These are phyloP conservation scores for Ctenoplectra terminalis DNA, from an alignment of 1,140 invertebrate genomes.

Conservation along the genomic window DNA sequence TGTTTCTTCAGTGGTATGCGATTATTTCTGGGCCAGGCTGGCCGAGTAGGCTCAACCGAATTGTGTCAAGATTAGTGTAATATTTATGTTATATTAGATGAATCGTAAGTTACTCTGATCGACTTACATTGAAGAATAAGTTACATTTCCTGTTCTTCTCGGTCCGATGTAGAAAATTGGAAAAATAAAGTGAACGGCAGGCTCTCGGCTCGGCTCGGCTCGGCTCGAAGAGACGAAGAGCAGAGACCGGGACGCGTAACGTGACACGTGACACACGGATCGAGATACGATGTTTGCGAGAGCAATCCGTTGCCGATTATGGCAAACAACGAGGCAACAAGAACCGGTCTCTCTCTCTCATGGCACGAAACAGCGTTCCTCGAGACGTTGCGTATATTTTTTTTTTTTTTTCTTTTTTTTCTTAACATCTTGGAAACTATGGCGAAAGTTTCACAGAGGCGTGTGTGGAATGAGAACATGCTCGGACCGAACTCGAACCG, in stretches of 20 bases:
- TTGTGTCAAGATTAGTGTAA: constrained; percentile 4
- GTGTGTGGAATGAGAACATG: constrained; percentile 14
- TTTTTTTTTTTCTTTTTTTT: too few relatives aligned
- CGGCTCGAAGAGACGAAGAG: constrained; percentile 15
- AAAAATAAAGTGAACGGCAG: constrained; percentile 35
- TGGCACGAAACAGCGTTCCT: constrained; percentile 2
- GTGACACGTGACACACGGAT: constrained; percentile 43
- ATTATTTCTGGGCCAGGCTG: not conserved
- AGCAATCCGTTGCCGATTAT: constrained; percentile 48
- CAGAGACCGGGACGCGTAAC: constrained; percentile 39
- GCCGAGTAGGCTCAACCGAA: not conserved
- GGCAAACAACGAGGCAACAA: constrained; percentile 15
- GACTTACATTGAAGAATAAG: constrained; percentile 17
- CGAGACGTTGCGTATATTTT: constrained; percentile 5
- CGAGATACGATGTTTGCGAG: constrained; percentile 43
- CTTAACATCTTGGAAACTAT: constrained; percentile 11
- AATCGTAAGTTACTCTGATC: constrained; percentile 14
- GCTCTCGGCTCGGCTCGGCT: too few relatives aligned
- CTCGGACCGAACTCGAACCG: constrained; percentile 11
- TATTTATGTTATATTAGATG: too few relatives aligned
- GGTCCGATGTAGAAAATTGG: constrained; percentile 30
- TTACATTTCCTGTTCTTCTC: constrained; percentile 29
- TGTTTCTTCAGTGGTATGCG: not conserved
- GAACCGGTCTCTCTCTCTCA: constrained; percentile 21
- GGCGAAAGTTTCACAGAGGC: constrained; percentile 30